Evolutionary conservation across 2,888 invertebrate species (phyloP).

Genomic region (Petrophora chlorosata): DNA sequence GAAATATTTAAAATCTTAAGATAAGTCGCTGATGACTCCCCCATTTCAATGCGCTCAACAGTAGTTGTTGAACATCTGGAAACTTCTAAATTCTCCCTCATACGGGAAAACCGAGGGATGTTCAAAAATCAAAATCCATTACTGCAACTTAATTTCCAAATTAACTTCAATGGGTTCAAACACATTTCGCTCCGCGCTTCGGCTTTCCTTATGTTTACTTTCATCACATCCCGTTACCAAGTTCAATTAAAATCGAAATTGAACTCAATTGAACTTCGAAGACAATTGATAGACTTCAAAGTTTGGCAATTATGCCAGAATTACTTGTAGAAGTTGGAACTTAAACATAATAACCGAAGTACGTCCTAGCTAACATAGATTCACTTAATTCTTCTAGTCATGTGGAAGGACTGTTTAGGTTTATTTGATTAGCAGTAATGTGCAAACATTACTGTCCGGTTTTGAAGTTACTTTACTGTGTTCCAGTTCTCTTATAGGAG

Average conservation of each 20-base stretch:
- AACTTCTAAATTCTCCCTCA: no score
- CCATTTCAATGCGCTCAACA: no score
- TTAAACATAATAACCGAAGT: not conserved
- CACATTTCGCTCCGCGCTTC: conserved; percentile 27
- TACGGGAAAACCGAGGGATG: no score
- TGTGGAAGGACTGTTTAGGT: no score
- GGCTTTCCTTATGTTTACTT: conserved; percentile 36
- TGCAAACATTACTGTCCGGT: no score
- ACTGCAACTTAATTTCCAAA: conserved; percentile 26
- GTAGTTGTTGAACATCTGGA: no score
- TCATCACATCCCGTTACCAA: conserved; percentile 38
- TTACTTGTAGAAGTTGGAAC: conserved; percentile 26
- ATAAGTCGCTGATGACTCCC: no score
- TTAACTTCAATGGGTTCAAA: conserved; percentile 34
- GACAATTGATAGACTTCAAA: conserved; percentile 38
- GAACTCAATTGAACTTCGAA: conserved; percentile 36
- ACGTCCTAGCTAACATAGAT: not conserved
- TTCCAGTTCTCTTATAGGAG: no score
- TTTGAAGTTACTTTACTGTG: no score
- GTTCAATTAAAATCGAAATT: conserved; percentile 40
- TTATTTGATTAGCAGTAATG: no score
- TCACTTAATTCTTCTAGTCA: no score
- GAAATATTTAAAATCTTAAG: no score
- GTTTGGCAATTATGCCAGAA: conserved; percentile 32
- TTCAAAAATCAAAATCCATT: conserved; percentile 15